Evolutionary conservation across 2,888 invertebrate genomes (phyloP).

Genomic region (Temnothorax unifasciatus): DNA sequence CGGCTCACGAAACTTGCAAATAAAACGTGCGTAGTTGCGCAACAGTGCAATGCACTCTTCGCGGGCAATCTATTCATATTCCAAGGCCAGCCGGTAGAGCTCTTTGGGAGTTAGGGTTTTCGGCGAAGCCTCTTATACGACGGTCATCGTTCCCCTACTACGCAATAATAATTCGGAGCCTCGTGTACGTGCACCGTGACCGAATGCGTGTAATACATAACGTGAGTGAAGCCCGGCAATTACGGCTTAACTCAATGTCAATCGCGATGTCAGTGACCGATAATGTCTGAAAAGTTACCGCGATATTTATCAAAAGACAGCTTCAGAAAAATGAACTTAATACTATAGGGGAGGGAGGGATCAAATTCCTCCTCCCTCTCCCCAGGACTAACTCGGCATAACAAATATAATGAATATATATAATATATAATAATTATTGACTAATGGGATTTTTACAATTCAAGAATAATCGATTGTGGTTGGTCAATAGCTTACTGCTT

Average conservation of each 20-base stretch:
- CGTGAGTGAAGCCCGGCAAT: conserved; percentile 53
- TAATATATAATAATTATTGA: too few relatives aligned
- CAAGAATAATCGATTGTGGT: too few relatives aligned
- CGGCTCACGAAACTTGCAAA: conserved; percentile 72
- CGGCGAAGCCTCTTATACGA: conserved; percentile 65
- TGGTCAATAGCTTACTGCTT: too few relatives aligned
- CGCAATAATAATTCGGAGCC: conserved; percentile 59
- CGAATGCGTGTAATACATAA: conserved; percentile 30
- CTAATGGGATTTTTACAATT: too few relatives aligned
- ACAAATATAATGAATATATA: conserved; percentile 7
- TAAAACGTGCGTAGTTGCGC: conserved; percentile 79
- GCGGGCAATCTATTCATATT: conserved; percentile 82
- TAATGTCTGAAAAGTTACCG: background rate
- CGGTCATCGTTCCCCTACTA: conserved; percentile 67
- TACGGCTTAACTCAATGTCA: conserved; percentile 42
- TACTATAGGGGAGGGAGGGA: background rate
- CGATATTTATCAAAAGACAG: conserved; percentile 19
- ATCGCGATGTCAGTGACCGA: conserved; percentile 51
- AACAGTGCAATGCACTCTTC: conserved; percentile 84
- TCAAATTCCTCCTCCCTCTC: background rate
- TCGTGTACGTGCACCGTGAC: conserved; percentile 55
- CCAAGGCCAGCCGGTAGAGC: conserved; percentile 80
- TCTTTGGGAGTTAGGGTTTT: conserved; percentile 64
- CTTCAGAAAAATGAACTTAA: background rate
- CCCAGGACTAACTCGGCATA: background rate